These are phyloP conservation scores for Monochamus alternatus DNA, from an alignment of 2,888 invertebrate genomes.

Conservation along the genomic window DNA sequence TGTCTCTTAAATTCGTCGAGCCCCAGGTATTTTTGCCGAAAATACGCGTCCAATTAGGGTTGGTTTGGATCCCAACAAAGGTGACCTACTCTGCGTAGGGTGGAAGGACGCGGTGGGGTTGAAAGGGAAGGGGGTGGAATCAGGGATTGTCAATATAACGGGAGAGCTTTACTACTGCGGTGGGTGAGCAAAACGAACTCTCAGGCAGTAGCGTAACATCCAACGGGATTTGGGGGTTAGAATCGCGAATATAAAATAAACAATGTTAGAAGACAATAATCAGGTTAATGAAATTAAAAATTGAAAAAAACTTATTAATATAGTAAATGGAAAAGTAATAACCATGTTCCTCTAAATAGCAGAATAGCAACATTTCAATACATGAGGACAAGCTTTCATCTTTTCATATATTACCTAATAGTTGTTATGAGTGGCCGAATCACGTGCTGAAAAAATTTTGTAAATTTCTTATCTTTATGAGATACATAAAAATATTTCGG, in stretches of 20 bases:
- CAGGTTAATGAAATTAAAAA: too few relatives aligned
- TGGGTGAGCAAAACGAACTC: constrained; percentile 17
- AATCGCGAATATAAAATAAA: neutral
- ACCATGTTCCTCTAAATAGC: too few relatives aligned
- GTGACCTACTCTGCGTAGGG: constrained; percentile 62
- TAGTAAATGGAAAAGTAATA: too few relatives aligned
- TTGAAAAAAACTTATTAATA: too few relatives aligned
- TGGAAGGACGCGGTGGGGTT: constrained; percentile 48
- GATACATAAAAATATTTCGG: too few relatives aligned
- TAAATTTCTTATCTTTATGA: too few relatives aligned
- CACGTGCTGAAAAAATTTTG: too few relatives aligned
- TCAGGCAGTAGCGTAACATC: neutral
- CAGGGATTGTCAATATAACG: constrained; percentile 62
- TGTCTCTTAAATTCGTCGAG: constrained; percentile 37
- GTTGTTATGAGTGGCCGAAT: too few relatives aligned
- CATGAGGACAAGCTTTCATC: too few relatives aligned
- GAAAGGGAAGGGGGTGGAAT: constrained; percentile 56
- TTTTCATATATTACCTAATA: too few relatives aligned
- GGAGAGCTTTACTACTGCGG: constrained; percentile 26
- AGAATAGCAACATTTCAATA: too few relatives aligned
- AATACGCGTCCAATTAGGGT: constrained; percentile 67
- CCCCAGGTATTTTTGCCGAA: constrained; percentile 61
- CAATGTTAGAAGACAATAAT: neutral
- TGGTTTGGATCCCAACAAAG: constrained; percentile 63
- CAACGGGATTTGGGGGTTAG: neutral